phyloP scores from a whole-genome alignment of 2,113 vertebrate species.

The Panthera tigris region DNA sequence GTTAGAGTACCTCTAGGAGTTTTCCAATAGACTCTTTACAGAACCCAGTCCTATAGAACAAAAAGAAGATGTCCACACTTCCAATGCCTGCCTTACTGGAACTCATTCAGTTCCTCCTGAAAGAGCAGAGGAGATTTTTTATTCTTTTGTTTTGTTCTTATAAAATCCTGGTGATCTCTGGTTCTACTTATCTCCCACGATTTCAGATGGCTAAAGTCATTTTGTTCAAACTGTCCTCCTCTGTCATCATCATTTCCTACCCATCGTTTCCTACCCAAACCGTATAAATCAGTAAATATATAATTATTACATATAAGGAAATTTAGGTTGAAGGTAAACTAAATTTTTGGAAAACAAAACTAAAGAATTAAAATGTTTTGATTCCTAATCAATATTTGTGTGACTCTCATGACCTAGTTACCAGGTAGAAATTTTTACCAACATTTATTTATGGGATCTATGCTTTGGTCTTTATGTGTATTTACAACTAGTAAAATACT shows the following conservation, averaged over 20 bases:
- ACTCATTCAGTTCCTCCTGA: neutral
- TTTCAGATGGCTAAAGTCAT: neutral
- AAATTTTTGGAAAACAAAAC: conserved; percentile 39
- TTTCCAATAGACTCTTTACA: neutral
- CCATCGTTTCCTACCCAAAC: neutral
- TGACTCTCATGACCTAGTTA: neutral
- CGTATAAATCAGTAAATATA: neutral
- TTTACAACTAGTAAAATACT: conserved; percentile 15
- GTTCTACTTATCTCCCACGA: neutral
- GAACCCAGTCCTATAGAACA: neutral
- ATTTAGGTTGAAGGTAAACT: neutral
- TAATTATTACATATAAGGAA: neutral
- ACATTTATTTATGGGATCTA: neutral
- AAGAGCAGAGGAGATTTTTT: neutral
- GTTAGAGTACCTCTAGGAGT: neutral
- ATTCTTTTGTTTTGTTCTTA: neutral
- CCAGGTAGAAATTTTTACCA: conserved; percentile 8
- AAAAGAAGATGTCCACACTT: neutral
- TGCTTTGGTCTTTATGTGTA: neutral
- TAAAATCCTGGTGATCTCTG: neutral
- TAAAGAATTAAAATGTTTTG: neutral
- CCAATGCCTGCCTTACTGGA: neutral
- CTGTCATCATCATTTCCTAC: neutral
- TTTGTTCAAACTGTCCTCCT: neutral
- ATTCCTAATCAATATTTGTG: neutral